phyloP scores from a whole-genome alignment of 2,888 invertebrate species.

The Trachelus stipa region DNA sequence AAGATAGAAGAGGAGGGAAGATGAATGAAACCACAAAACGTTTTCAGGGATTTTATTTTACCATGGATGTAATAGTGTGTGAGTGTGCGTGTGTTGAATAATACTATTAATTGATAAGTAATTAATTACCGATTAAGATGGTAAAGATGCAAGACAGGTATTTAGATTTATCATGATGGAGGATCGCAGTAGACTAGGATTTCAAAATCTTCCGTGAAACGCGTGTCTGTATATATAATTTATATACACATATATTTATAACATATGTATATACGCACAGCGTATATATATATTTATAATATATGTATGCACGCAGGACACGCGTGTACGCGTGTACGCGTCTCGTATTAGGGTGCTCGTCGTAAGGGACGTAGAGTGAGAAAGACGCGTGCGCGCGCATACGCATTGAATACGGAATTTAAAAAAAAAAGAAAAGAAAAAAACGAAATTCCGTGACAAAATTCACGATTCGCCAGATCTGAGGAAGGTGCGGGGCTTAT shows the following conservation, averaged over 20 bases:
- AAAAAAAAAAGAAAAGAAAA: background rate
- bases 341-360: background rate
- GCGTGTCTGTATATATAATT: background rate
- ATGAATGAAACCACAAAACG: conserved; percentile 51
- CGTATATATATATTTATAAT: too few species aligned
- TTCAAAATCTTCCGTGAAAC: background rate
- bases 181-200: background rate
- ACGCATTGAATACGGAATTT: background rate
- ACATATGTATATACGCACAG: background rate
- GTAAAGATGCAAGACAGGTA: conserved; percentile 11
- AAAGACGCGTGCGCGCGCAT: conserved; percentile 4
- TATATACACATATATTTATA: background rate
- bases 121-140: conserved; percentile 55
- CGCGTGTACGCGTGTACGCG: background rate
- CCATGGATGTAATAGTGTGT: conserved; percentile 63
- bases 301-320: background rate
- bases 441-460: background rate
- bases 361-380: background rate
- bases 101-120: conserved; percentile 64
- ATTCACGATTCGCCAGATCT: background rate
- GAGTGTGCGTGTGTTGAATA: conserved; percentile 63
- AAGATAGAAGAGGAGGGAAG: conserved; percentile 24
- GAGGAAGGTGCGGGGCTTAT: background rate
- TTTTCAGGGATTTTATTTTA: conserved; percentile 64
- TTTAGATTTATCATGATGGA: conserved; percentile 4